Evolutionary conservation across 1,140 invertebrate species (phyloP).

Genomic region (Phortica variegata): DNA sequence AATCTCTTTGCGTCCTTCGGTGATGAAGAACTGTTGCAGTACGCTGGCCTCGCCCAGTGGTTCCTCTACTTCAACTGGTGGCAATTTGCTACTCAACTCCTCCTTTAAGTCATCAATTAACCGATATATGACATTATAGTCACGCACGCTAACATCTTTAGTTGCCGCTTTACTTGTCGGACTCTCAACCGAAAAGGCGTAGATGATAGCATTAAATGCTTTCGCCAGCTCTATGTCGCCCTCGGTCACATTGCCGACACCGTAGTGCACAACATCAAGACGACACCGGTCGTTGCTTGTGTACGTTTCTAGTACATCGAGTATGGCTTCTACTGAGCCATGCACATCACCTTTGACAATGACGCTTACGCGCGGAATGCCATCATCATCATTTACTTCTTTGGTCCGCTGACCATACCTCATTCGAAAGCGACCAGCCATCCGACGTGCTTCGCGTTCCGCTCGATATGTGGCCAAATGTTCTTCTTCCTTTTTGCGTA

Average conservation of each 20-base stretch:
- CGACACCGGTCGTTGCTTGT: conserved; percentile 71
- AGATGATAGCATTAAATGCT: conserved; percentile 81
- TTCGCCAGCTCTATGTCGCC: conserved; percentile 85
- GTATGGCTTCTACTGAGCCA: conserved; percentile 90
- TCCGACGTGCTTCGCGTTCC: conserved; percentile 64
- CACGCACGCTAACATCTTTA: conserved; percentile 65
- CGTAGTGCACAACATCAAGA: conserved; percentile 86
- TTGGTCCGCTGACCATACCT: conserved; percentile 62
- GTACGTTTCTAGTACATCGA: conserved; percentile 90
- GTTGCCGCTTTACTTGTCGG: conserved; percentile 45
- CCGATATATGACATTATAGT: conserved; percentile 88
- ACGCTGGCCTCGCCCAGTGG: conserved; percentile 83
- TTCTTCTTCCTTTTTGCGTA: conserved; percentile 68
- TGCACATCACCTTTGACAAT: conserved; percentile 77
- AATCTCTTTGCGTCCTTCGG: conserved; percentile 77
- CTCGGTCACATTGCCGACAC: conserved; percentile 80
- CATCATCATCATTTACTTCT: conserved; percentile 50
- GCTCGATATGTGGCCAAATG: conserved; percentile 71
- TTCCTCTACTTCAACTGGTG: conserved; percentile 72
- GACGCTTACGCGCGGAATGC: conserved; percentile 60
- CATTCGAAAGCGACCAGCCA: conserved; percentile 60
- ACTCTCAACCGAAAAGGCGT: conserved; percentile 78
- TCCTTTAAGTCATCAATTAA: conserved; percentile 85
- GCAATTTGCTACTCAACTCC: conserved; percentile 75
- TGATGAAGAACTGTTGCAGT: conserved; percentile 80